Conservation (phyloP, 1,140 invertebrate species). For the Agraylea sexmaculata region DNA sequence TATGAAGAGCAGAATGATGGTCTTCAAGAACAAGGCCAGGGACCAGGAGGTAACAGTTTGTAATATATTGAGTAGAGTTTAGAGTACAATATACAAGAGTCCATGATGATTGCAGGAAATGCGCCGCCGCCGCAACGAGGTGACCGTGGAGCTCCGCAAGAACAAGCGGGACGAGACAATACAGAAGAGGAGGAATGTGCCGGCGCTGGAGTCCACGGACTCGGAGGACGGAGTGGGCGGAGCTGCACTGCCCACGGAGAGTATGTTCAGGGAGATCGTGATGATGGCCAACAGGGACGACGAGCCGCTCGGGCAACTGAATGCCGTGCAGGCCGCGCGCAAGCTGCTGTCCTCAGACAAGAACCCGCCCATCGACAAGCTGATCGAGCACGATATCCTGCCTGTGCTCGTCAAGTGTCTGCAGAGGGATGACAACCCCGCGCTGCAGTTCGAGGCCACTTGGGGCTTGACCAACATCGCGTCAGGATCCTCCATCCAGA, state of each 20-base stretch:
- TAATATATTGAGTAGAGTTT: neutral
- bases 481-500: constrained; percentile 92
- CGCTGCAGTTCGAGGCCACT: constrained; percentile 95
- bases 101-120: constrained; percentile 62
- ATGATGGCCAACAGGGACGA: constrained; percentile 56
- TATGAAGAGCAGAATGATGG: constrained; percentile 73
- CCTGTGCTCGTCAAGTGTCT: constrained; percentile 89
- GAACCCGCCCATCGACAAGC: constrained; percentile 96
- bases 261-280: constrained; percentile 56
- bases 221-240: constrained; percentile 66
- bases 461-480: constrained; percentile 99
- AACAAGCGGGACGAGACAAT: constrained; percentile 94
- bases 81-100: neutral
- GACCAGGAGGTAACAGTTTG: constrained; percentile 73
- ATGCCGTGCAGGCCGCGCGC: constrained; percentile 75
- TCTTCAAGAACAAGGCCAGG: constrained; percentile 95
- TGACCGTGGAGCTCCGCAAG: constrained; percentile 90
- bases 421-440: constrained; percentile 73
- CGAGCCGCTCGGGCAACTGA: constrained; percentile 60
- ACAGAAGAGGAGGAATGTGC: constrained; percentile 90
- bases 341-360: constrained; percentile 94
- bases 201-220: constrained; percentile 67
- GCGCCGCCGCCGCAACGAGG: constrained; percentile 88
- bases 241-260: constrained; percentile 49
- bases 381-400: constrained; percentile 88